phyloP scores from a whole-genome alignment of 92 coral and sea anemone genomes.

The Muricea muricata region DNA sequence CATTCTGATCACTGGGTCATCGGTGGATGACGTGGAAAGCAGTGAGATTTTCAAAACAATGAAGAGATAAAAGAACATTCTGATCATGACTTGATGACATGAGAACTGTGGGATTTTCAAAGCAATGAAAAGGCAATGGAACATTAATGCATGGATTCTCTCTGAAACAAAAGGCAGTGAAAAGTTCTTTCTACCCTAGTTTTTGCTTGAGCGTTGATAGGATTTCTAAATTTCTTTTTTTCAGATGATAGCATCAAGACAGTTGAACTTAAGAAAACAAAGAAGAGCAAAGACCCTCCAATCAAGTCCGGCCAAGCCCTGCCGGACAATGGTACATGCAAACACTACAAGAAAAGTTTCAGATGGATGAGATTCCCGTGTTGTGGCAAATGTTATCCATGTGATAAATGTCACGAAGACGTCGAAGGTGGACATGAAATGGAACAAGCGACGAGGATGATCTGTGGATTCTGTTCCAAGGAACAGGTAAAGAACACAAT shows the following conservation, averaged over 20 bases:
- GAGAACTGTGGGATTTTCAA: too few relatives aligned
- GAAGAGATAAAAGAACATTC: too few relatives aligned
- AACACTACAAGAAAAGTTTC: constrained; percentile 92
- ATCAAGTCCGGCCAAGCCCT: constrained; percentile 84
- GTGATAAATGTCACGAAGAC: constrained; percentile 90
- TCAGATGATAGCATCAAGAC: constrained; percentile 12
- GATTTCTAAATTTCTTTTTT: neutral
- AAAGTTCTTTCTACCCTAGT: too few relatives aligned
- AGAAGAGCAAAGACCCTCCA: constrained; percentile 65
- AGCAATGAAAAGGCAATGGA: too few relatives aligned
- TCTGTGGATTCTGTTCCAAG: constrained; percentile 91
- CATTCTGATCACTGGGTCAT: neutral
- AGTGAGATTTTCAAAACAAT: too few relatives aligned
- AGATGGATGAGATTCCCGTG: constrained; percentile 99
- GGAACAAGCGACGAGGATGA: constrained; percentile 87
- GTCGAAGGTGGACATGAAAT: constrained; percentile 75
- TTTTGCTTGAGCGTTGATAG: too few relatives aligned
- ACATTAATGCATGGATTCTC: too few relatives aligned
- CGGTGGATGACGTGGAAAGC: too few relatives aligned
- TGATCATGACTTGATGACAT: too few relatives aligned
- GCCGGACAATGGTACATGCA: constrained; percentile 89
- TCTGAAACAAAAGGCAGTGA: too few relatives aligned
- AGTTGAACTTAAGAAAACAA: constrained; percentile 29
- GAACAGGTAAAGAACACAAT: constrained; percentile 85
- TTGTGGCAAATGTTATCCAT: constrained; percentile 93